Base-by-base conservation (phyloP, 2,888 invertebrate species). In the Cerceris ruficornis region DNA sequence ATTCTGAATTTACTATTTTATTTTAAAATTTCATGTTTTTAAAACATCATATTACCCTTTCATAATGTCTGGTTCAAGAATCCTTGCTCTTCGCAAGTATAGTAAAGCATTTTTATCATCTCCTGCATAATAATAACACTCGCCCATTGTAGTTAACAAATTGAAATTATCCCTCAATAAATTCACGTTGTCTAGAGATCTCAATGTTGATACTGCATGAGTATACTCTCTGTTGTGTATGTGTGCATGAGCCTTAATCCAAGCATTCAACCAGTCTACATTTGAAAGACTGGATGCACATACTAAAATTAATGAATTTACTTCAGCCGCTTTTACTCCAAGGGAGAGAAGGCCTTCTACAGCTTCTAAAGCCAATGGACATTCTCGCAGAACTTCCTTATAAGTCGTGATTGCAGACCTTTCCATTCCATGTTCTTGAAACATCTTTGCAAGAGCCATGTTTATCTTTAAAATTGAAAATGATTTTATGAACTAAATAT, bases 351-450 rank as follows among this genome's bases (percentile, higher is more conserved):
- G 93, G 71, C 95, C 95, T 90, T 95, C 95, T 2, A 96, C 95
- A 7, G 96, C 96, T 86, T 96, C 96, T 72, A 97, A 87, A 0
- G 97, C 96, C 89, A 96, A 92, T 0, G 97, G 97, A 88, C 95
- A 95, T 86, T 95, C 95, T 81, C 95, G 94, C 61, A 97, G 90
- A 9, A 97, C 96, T 93, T 97, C 97, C 90, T 96, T 97, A 90
- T 95, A 97, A 43, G 95, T 95, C 1, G 95, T 94, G 64, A 96
- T 95, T 0, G 96, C 96, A 14, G 95, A 95, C 65, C 95, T 92
- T 84, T 96, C 96, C 93, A 95, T 95, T 11, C 96, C 96, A 70
- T 94, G 94, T 78, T 95, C 94, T 85, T 95, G 94, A 85, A 96
- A 96, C 83, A 97, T 93, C 89, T 95, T 95, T 6, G 95, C 97